Conservation (phyloP, 2,113 vertebrate genomes). For the Apistogramma diplotaenia region DNA sequence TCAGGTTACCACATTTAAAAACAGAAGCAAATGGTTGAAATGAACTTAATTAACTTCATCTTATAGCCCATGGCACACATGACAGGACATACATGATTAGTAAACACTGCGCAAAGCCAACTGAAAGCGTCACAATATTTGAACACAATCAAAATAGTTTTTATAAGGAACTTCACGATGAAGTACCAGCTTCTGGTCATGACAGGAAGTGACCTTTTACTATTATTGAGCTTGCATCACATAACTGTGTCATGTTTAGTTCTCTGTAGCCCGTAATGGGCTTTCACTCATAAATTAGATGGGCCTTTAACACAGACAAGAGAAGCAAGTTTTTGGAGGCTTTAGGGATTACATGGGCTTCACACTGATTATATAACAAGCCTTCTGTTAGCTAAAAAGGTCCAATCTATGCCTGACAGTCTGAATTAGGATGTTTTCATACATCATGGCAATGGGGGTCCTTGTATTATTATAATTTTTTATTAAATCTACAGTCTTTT, state of each 20-base stretch:
- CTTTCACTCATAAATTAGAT: slow-evolving; percentile 1
- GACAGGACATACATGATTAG: background rate
- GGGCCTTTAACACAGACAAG: background rate
- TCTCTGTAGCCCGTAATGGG: background rate
- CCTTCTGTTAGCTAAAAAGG: slow-evolving; percentile 13
- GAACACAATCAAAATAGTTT: background rate
- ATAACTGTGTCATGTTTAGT: background rate
- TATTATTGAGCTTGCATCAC: background rate
- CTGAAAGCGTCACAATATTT: background rate
- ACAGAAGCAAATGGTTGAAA: background rate
- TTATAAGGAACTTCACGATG: background rate
- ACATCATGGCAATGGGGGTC: background rate
- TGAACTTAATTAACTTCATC: background rate
- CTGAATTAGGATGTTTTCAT: background rate
- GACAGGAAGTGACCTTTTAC: background rate
- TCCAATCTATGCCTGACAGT: background rate
- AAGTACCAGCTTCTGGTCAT: background rate
- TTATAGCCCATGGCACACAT: background rate
- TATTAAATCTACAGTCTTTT: background rate
- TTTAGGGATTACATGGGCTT: slow-evolving; percentile 24
- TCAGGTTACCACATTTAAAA: background rate
- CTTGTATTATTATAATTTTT: background rate
- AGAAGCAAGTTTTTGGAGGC: background rate
- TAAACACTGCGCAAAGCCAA: background rate
- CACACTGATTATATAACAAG: slow-evolving; percentile 27